Base-by-base conservation (phyloP, 2,797 vertebrate species). In the Argentina silus region DNA sequence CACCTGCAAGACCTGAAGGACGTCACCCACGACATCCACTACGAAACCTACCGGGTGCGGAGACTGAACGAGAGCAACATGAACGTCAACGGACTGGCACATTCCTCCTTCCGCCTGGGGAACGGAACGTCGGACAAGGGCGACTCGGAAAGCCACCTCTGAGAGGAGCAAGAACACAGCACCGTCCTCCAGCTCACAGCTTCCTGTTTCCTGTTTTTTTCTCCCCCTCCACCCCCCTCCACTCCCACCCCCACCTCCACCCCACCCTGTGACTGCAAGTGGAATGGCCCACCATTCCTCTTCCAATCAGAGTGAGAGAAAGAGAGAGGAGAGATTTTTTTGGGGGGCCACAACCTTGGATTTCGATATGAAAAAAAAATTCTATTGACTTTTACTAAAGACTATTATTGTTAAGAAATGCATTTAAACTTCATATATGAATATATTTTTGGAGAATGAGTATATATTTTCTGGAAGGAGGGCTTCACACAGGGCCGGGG, bases 1-100 rank as follows among this genome's bases (percentile, higher is more conserved):
- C 97, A 99, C 86, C 92, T 98, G 75, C 96, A 99, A 86, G 97
- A 98, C 86, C 94, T 99, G 88, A 99, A 99, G 89, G 97, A 98
- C 72, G 96, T 98, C 82, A 97, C 97, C 17, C 97, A 99, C 91
- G 95, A 95, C 7, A 93, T 98, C 84, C 96, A 97, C 89, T 99
- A 98, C 0, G 97, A 99, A 91, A 95, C 92, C 7, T 99, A 98
- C 79, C 93, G 97, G 0, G 90, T 97, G 27, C 86, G 77, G 65
- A 93, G 96, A 63, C 95, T 99, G 83, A 97, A 94, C 0, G 92
- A 96, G 89, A 96, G 94, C 92, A 96, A 96, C 84, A 27, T 79
- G 75, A 83, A 73, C 80, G 82, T 88, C 86, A 89, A 86, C 5
- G 92, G 91, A 53, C 83, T 90, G 0, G 90, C 88, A 50, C 88